Evolutionary conservation across 2,888 invertebrate genomes (phyloP), one percentile per base, ranked within the genome.

Genomic region (Pandemis heparana): DNA sequence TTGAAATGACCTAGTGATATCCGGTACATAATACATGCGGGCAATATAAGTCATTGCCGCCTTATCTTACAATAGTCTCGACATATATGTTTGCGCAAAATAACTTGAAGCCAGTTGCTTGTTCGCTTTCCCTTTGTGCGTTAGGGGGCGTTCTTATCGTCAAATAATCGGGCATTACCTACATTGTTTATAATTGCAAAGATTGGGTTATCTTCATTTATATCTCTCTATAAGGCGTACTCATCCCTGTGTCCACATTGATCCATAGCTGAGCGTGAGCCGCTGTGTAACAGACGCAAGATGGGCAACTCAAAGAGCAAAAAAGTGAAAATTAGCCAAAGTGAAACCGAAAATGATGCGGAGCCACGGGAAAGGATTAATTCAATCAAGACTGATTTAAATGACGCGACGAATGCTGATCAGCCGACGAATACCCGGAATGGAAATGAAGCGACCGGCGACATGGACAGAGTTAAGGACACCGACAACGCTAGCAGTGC

Each of bases 231-330:
- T 68, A 67, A 76, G 51, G 72, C 62, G 68, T 76, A 81, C 78
- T 80, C 74, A 78, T 78, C 75, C 71, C 65, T 43, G 32, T 70
- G 65, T 74, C 65, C 70, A 74, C 64, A 60, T 65, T 74, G 59
- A 70, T 74, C 65, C 70, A 74, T 65, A 65, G 60, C 16, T 59
- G 78, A 67, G 77, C 79, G 81, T 74, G 76, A 78, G 71, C 69
- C 76, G 69, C 62, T 46, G 67, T 56, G 69, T 48, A 68, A 10
- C 65, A 64, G 80, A 83, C 82, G 78, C 81, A 87, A 87, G 80
- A 94, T 94, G 94, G 94, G 94, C 1, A 94, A 93, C 78, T 84
- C 87, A 10, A 94, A 89, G 80, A 93, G 94, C 78, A 92, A 85
- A 80, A 94, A 94, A 82, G 82, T 94, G 80, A 94, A 90, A 83